Evolutionary conservation across 2,113 vertebrate genomes (phyloP), one percentile per base, ranked within the genome.

Genomic region (Chitala chitala): DNA sequence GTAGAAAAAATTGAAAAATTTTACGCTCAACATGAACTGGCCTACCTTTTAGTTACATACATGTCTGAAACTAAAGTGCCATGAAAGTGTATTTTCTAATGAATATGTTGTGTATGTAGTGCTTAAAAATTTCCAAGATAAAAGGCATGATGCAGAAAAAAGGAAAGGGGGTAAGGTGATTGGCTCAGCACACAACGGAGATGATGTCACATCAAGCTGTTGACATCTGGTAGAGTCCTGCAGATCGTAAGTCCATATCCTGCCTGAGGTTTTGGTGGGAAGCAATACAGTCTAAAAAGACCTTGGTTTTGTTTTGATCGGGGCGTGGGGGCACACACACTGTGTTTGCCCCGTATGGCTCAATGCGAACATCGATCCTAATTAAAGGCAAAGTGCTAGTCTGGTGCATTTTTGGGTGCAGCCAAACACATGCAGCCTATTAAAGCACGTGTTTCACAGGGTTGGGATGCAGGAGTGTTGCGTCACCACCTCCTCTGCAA

Each of bases 371-470:
- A 55, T 24, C 46, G 8, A 40, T 65, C 17, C 72, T 65, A 74
- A 74, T 65, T 74, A 65, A 63, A 65, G 48, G 59, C 44, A 40
- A 7, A 65, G 59, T 56, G 24, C 33, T 54, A 74, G n/a, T 9
- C 59, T 26, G 48, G 26, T 8, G 36, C 9, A 36, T 44, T 46
- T 29, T 33, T 44, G n/a, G n/a, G n/a, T n/a, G 54, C 59, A 40
- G 33, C 20, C n/a, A 53, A 17, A 74, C 48, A 65, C 59, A 26
- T 54, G 59, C 22, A 26, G 36, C 72, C 29, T 3, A 38, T 65
- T 74, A 53, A 3, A 51, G 72, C 12, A 13, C 6, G 38, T 44
- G 53, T 44, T 22, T 61, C n/a, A n/a, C n/a, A 65, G n/a, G 31
- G 13, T 9, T 3, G 1, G 63, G 63, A 42, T 33, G 22, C 1